Evolutionary conservation across 1,140 invertebrate species (phyloP), one percentile per base, ranked within the genome.

Genomic region (Nephila pilipes): DNA sequence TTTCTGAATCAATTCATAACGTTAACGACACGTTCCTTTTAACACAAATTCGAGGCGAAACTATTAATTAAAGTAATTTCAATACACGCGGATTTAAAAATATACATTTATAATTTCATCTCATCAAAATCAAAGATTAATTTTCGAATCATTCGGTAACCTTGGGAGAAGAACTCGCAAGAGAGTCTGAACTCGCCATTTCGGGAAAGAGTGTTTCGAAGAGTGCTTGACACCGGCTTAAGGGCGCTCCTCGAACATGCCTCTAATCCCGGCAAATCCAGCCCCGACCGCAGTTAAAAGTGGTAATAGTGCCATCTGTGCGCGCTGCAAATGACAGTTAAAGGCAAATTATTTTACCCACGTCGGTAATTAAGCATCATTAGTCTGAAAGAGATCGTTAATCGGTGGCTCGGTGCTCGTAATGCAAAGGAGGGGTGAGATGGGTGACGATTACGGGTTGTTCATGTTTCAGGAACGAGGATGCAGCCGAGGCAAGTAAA

Each of bases 321-420:
- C 10, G 32, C 54, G 38, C 65, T 88, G 87, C 36, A 88, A 88
- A 88, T 75, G 87, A 88, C 87, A 88, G 87, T 69, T 80, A 90
- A 90, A 58, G 88, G 88, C 88, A 90, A 90, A 90, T 90, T 90
- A 90, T 90, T 90, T 90, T 80, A 90, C 69, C 88, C 88, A 65
- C 29, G 75, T 32, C 10, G 88, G 65, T 80, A 90, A 90, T 90
- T 90, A 90, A 80, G 88, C 88, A 38, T 80, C 88, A 90, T 90
- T 90, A 90, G 55, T 22, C 54, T n/a, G 38, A 80, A 90, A 90
- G 60, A 38, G 87, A 88, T 88, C 87, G 87, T 88, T 88, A 88
- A 88, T 57, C 29, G 87, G 36, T 14, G 29, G 58, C 85, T 25
- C 81, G 81, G 85, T 20, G 36, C 29, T 87, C 85, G 60, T 87